Conservation (phyloP, 2,797 vertebrate genomes). For the Xenentodon cancila region DNA sequence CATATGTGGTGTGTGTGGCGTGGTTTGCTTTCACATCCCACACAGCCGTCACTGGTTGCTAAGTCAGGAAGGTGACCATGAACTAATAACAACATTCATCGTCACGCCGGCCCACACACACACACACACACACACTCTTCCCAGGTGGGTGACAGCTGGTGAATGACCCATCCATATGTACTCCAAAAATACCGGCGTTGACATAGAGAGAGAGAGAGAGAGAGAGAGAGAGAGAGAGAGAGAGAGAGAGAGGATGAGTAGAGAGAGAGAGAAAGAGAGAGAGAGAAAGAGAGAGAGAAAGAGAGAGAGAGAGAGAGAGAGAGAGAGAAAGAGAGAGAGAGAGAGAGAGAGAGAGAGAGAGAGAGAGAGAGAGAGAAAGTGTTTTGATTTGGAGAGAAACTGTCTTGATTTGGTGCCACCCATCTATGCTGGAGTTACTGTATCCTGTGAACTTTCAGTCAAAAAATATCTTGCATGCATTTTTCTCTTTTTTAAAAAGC, state of each 20-base stretch:
- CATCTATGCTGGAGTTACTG: slow-evolving; percentile 17
- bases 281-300: not conserved
- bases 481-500: not conserved
- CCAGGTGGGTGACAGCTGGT: slow-evolving; percentile 81
- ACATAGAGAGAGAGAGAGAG: slow-evolving; percentile 58
- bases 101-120: slow-evolving; percentile 47
- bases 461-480: slow-evolving; percentile 29
- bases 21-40: slow-evolving; percentile 42
- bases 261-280: slow-evolving; percentile 43
- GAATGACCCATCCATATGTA: slow-evolving; percentile 60
- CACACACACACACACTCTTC: slow-evolving; percentile 43
- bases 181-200: slow-evolving; percentile 72
- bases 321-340: too few species aligned
- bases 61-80: slow-evolving; percentile 72
- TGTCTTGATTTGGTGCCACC: slow-evolving; percentile 52
- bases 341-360: slow-evolving; percentile 46
- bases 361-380: too few species aligned
- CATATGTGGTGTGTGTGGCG: slow-evolving; percentile 61
- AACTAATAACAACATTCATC: slow-evolving; percentile 70
- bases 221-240: too few species aligned
- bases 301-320: slow-evolving; percentile 46
- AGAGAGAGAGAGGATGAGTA: slow-evolving; percentile 10
- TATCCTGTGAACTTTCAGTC: slow-evolving; percentile 59
- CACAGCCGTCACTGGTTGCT: slow-evolving; percentile 39
- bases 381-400: too few species aligned